Base-by-base conservation (phyloP, 92 coral and sea anemone genomes). In the Ricordea florida region DNA sequence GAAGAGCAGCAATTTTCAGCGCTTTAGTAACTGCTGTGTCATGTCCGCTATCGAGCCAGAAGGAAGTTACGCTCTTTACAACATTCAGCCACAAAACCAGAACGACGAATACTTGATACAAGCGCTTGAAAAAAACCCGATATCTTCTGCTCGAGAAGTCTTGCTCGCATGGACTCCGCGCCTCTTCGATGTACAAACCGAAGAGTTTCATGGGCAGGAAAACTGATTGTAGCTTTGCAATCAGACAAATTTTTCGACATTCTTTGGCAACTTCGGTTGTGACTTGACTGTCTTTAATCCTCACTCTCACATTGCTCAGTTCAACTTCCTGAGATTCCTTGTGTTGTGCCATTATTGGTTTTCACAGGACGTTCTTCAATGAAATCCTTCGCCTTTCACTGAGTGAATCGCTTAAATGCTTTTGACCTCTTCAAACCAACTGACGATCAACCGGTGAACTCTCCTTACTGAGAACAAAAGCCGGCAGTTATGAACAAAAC, bases 81-180 rank as follows among this genome's bases (percentile, higher is more conserved):
- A 56, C 10, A 41, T 79, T 68, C 21, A n/a, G 34, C 85, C 85
- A 79, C 34, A 68, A 20, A 13, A 69, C 31, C 48, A 57, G 42
- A 25, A 79, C 37, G 5, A 68, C 78, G 21, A 79, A 4, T 9
- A 36, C 33, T 18, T 69, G 85, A 46, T 79, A 68, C 10, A 27
- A 32, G 16, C 78, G 78, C 52, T 68, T 79, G 1, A 7, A 28
- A 41, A 53, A 16, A 10, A 28, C 26, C 2, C 11, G 14, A 3
- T 2, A 1, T 13, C 53, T 26, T 36, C 77, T 28, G 32, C 50
- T 27, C 11, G 30, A 18, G 6, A 26, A 11, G 26, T 55, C 51
- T 1, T 55, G 35, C 20, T 18, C 36, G 44, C 77, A 38, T 2
- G 77, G 35, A 53, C 6, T 35, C 0, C 4, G 8, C 1, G 28